A percentile compares a stretch with the other conserved stretches of the same genome.
Conservation (phyloP, 2,888 invertebrate species). For the Endotricha flammealis region DNA sequence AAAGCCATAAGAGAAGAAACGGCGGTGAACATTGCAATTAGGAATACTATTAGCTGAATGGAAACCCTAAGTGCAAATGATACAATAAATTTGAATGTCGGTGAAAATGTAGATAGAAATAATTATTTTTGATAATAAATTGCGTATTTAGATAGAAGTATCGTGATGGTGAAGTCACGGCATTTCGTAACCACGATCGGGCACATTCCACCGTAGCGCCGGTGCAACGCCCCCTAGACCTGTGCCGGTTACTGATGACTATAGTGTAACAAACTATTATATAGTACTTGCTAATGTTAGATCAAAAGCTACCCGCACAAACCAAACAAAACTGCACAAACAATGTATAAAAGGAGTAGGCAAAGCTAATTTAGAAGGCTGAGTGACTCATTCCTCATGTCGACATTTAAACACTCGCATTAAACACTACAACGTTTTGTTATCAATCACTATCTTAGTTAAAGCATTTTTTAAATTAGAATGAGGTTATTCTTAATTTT, state of each 20-base stretch:
- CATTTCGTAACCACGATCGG: slow-evolving; percentile 72
- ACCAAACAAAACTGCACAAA: neutral
- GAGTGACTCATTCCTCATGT: slow-evolving; percentile 4
- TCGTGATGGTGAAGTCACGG: slow-evolving; percentile 57
- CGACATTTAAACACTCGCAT: slow-evolving; percentile 1
- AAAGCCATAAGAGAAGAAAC: slow-evolving; percentile 53
- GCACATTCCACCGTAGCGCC: slow-evolving; percentile 61
- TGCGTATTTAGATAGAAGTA: slow-evolving; percentile 45
- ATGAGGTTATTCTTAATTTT: too few relatives aligned
- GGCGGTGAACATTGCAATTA: slow-evolving; percentile 45
- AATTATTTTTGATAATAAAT: slow-evolving; percentile 18
- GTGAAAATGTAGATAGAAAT: slow-evolving; percentile 1
- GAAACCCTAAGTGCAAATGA: slow-evolving; percentile 22
- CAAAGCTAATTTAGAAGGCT: slow-evolving; percentile 5
- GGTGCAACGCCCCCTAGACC: slow-evolving; percentile 66
- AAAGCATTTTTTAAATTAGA: too few relatives aligned
- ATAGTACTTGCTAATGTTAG: neutral
- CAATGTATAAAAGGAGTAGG: neutral
- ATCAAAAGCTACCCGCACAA: slow-evolving; percentile 3
- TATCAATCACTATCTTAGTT: too few relatives aligned
- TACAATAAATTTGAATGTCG: slow-evolving; percentile 2
- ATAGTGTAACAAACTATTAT: slow-evolving; percentile 13
- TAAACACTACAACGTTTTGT: slow-evolving; percentile 2
- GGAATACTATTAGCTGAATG: slow-evolving; percentile 29
- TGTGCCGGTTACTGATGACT: slow-evolving; percentile 50